Conservation (phyloP, 1,140 invertebrate genomes). For the Heliconius nattereri region DNA sequence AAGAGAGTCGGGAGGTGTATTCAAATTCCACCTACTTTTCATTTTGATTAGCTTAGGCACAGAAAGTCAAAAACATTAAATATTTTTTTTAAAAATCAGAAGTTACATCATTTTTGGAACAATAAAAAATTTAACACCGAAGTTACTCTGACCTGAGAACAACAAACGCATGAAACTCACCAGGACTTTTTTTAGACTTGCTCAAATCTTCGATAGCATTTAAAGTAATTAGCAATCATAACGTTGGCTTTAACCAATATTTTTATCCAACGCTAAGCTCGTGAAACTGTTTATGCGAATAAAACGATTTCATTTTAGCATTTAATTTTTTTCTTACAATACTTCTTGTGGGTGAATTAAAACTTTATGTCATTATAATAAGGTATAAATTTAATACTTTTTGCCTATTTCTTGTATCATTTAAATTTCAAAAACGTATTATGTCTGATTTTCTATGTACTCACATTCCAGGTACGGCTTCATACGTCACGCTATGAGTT, state of each 20-base stretch:
- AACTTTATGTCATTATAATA: not conserved
- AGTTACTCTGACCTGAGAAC: too few relatives aligned
- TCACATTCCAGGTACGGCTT: slow-evolving; percentile 34
- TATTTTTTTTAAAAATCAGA: too few relatives aligned
- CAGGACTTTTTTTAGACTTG: too few relatives aligned
- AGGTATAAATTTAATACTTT: not conserved
- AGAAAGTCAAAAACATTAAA: too few relatives aligned
- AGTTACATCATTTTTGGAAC: too few relatives aligned
- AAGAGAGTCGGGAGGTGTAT: too few relatives aligned
- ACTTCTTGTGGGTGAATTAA: not conserved
- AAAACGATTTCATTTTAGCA: slow-evolving; percentile 27
- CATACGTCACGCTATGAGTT: slow-evolving; percentile 21
- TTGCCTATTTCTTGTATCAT: not conserved
- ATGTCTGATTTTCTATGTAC: slow-evolving; percentile 38
- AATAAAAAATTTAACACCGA: too few relatives aligned
- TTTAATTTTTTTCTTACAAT: not conserved
- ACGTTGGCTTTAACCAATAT: not conserved
- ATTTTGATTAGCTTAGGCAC: too few relatives aligned
- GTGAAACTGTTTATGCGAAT: slow-evolving; percentile 27
- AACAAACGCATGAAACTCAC: too few relatives aligned
- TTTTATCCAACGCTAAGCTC: slow-evolving; percentile 15
- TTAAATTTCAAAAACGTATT: slow-evolving; percentile 12
- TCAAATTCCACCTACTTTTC: too few relatives aligned
- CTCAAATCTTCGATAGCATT: not conserved
- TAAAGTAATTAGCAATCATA: not conserved